Evolutionary conservation across 2,888 invertebrate species (phyloP).

Genomic region (Hemistola chrysoprasaria): DNA sequence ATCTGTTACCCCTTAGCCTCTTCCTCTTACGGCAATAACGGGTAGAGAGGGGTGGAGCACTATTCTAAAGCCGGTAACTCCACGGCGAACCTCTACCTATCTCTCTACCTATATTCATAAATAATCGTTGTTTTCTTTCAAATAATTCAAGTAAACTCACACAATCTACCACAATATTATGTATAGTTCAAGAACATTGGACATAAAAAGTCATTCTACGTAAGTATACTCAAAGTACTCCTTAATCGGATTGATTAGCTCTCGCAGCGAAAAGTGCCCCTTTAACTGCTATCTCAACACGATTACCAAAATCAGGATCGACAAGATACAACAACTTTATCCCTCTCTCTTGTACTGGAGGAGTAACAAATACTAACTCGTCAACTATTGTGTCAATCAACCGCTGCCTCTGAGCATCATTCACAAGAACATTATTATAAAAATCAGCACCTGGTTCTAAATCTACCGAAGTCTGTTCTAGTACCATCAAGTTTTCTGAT

Average conservation of each 20-base stretch:
- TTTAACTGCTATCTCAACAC: conserved; percentile 77
- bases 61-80: too few relatives aligned
- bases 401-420: conserved; percentile 26
- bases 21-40: too few relatives aligned
- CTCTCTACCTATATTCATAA: too few relatives aligned
- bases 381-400: conserved; percentile 13
- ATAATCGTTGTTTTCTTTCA: too few relatives aligned
- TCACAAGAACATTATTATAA: conserved; percentile 84
- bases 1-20: too few relatives aligned
- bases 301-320: conserved; percentile 86
- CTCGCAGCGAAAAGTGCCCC: conserved; percentile 17
- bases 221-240: background rate
- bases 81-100: too few relatives aligned
- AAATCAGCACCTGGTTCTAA: conserved; percentile 85
- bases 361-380: conserved; percentile 13
- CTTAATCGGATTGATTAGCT: conserved; percentile 5
- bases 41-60: too few relatives aligned
- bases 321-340: conserved; percentile 84
- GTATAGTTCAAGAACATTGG: too few relatives aligned
- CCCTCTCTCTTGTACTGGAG: conserved; percentile 20
- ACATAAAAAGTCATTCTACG: too few relatives aligned
- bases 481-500: conserved; percentile 24
- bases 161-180: too few relatives aligned
- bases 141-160: too few relatives aligned
- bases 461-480: conserved; percentile 20